These are phyloP conservation scores for Trissoscelio sp. DNA, from an alignment of 2,888 invertebrate species.

Conservation along the genomic window DNA sequence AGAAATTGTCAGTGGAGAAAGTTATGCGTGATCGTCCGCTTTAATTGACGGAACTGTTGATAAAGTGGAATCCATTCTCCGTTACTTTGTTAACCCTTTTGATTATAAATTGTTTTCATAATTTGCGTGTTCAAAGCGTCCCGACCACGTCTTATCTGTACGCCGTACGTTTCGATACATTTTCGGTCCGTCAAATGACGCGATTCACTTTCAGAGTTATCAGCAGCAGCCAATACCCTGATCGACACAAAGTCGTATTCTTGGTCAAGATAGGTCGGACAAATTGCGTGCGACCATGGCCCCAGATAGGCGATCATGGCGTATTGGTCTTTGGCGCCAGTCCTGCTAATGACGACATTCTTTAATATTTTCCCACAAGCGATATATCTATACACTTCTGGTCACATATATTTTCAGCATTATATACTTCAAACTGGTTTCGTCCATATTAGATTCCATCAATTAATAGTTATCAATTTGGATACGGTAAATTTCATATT, in stretches of 20 bases:
- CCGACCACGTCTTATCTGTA: conserved; percentile 62
- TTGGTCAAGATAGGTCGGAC: conserved; percentile 70
- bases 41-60: conserved; percentile 41
- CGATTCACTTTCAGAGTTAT: conserved; percentile 71
- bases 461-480: conserved; percentile 61
- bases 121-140: conserved; percentile 52
- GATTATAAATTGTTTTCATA: conserved; percentile 48
- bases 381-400: conserved; percentile 11
- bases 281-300: conserved; percentile 72
- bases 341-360: conserved; percentile 69
- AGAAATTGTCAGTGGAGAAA: conserved; percentile 40
- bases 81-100: conserved; percentile 24
- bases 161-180: conserved; percentile 69
- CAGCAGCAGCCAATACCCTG: conserved; percentile 74
- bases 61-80: conserved; percentile 46
- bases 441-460: conserved; percentile 44
- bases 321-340: conserved; percentile 73
- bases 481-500: conserved; percentile 44
- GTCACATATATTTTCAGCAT: conserved; percentile 40
- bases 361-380: conserved; percentile 57
- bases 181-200: conserved; percentile 61
- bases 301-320: conserved; percentile 70
- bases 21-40: not conserved
- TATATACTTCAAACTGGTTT: conserved; percentile 47
- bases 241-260: conserved; percentile 69